Percentiles rank a stretch among this genome's conserved stretches.
Conservation (phyloP, 2,888 invertebrate genomes). For the Microchrysa polita region DNA sequence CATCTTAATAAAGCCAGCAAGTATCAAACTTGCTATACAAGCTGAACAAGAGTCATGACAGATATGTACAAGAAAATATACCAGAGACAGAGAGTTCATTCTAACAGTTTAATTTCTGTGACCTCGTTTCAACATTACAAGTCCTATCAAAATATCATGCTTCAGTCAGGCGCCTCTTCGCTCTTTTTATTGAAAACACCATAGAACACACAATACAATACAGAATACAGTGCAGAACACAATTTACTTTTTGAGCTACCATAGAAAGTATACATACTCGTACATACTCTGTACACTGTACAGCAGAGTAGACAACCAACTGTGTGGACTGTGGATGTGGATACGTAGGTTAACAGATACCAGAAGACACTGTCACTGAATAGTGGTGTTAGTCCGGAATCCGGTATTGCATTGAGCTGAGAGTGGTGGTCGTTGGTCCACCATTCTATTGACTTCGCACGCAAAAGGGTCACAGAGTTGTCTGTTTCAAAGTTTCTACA, state of each 20-base stretch:
- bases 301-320: background rate
- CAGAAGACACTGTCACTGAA: background rate
- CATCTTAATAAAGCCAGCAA: background rate
- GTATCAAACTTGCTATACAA: background rate
- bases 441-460: background rate
- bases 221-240: background rate
- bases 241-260: background rate
- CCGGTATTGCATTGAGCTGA: background rate
- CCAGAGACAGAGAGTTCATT: slow-evolving; percentile 8
- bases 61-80: background rate
- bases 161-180: background rate
- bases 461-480: background rate
- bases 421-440: background rate
- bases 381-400: background rate
- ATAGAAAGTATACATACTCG: no score
- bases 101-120: slow-evolving; percentile 21
- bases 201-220: background rate
- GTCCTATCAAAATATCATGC: slow-evolving; percentile 20
- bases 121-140: slow-evolving; percentile 4
- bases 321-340: background rate
- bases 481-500: background rate
- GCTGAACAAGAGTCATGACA: background rate
- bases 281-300: no score
- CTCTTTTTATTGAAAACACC: slow-evolving; percentile 11
- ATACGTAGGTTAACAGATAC: background rate